These are phyloP conservation scores for Toxonevra muliebris DNA, from an alignment of 2,888 invertebrate species.

Conservation along the genomic window DNA sequence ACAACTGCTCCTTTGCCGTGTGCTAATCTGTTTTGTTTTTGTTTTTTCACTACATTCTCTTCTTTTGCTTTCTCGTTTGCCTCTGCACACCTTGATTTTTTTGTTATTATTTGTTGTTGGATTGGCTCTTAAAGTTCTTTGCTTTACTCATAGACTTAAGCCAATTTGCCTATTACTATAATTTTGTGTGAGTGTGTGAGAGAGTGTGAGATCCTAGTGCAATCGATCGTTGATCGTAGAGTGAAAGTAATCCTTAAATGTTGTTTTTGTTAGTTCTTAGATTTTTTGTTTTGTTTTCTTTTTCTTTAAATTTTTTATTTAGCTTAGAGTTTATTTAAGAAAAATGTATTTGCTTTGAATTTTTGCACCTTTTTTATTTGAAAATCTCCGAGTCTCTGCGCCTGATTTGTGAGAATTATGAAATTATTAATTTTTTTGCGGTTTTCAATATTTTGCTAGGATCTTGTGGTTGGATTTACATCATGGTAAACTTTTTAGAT, in stretches of 20 bases:
- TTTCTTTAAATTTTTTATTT: slow-evolving; percentile 10
- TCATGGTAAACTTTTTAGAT: neutral
- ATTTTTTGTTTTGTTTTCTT: slow-evolving; percentile 23
- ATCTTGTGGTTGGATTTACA: slow-evolving; percentile 13
- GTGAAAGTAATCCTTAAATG: slow-evolving; percentile 36
- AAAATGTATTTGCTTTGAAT: no score
- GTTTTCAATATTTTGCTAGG: slow-evolving; percentile 26
- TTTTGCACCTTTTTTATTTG: no score
- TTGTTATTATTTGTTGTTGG: neutral
- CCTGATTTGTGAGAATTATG: slow-evolving; percentile 13
- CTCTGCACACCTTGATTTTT: neutral
- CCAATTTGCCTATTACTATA: slow-evolving; percentile 30
- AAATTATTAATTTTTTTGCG: slow-evolving; percentile 22
- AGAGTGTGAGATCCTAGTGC: neutral
- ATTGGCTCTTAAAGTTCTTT: neutral
- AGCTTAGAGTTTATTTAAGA: slow-evolving; percentile 5
- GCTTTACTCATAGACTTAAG: slow-evolving; percentile 16
- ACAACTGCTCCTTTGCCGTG: slow-evolving; percentile 27
- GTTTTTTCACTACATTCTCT: neutral
- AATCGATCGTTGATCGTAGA: slow-evolving; percentile 1
- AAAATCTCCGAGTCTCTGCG: no score
- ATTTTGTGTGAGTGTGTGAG: slow-evolving; percentile 12
- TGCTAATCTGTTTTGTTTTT: slow-evolving; percentile 26
- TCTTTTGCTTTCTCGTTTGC: neutral
- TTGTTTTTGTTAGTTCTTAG: slow-evolving; percentile 32